A percentile compares a stretch with the other conserved stretches of the same genome.
These are phyloP conservation scores for Argyresthia albistria DNA, from an alignment of 2,888 invertebrate genomes.

Conservation along the genomic window DNA sequence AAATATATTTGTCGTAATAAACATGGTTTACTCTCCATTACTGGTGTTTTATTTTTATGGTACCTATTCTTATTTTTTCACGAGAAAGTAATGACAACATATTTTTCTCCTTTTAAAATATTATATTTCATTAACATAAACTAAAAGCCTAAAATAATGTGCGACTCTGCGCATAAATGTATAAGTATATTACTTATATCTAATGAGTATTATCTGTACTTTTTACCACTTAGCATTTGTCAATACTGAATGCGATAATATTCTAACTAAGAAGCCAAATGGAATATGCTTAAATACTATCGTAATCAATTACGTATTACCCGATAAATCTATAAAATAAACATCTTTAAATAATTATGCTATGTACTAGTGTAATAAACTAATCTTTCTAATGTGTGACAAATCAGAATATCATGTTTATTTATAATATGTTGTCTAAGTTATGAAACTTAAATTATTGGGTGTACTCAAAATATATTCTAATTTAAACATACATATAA, in stretches of 20 bases:
- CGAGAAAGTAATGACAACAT: background rate
- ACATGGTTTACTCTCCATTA: conserved; percentile 34
- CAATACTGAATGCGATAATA: conserved; percentile 57
- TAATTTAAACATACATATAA: too few species aligned
- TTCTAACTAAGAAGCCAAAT: conserved; percentile 10
- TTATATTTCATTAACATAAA: background rate
- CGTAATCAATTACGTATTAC: too few species aligned
- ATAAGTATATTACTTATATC: background rate
- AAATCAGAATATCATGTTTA: background rate
- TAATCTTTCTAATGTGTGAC: background rate
- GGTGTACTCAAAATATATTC: too few species aligned
- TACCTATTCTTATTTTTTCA: too few species aligned
- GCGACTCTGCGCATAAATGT: background rate
- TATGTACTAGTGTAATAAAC: conserved; percentile 1
- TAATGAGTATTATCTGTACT: conserved; percentile 69
- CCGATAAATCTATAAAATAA: too few species aligned
- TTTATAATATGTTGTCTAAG: background rate
- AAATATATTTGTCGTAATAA: conserved; percentile 36
- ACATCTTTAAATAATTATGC: too few species aligned
- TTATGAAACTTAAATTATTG: too few species aligned
- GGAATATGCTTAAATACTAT: too few species aligned
- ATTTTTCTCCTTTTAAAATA: background rate
- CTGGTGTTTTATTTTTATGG: conserved; percentile 17
- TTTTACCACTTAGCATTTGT: conserved; percentile 20
- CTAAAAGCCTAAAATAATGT: background rate